phyloP scores from a whole-genome alignment of 2,888 invertebrate species.

The Conchocele bisecta region DNA sequence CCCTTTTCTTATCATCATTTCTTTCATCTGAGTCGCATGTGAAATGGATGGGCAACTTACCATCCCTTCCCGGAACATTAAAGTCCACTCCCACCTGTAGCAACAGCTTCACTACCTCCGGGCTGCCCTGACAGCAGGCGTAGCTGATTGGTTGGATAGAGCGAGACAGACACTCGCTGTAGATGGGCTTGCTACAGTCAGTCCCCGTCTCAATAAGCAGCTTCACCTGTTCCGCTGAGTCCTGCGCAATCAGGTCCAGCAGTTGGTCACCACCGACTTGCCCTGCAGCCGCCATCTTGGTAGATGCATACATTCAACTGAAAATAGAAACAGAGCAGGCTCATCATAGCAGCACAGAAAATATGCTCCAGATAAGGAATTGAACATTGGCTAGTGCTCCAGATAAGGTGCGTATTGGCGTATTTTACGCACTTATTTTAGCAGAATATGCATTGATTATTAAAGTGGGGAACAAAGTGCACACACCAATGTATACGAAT shows the following conservation, averaged over 20 bases:
- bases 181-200: slow-evolving; percentile 2
- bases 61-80: slow-evolving; percentile 64
- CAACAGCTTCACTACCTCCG: slow-evolving; percentile 59
- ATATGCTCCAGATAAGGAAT: no score
- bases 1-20: slow-evolving; percentile 55
- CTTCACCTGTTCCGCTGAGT: slow-evolving; percentile 12
- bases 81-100: slow-evolving; percentile 62
- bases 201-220: neutral
- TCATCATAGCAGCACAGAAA: no score
- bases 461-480: no score
- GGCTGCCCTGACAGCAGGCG: slow-evolving; percentile 65
- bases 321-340: no score
- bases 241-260: slow-evolving; percentile 23
- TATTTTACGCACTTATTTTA: no score
- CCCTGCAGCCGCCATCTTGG: no score
- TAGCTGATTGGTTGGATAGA: slow-evolving; percentile 59
- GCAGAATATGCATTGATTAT: no score
- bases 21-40: slow-evolving; percentile 66
- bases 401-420: no score
- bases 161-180: neutral
- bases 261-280: no score
- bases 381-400: no score
- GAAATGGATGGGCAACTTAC: slow-evolving; percentile 70
- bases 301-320: no score
- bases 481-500: no score